These are phyloP conservation scores for Pocillopora grandis DNA, from an alignment of 92 coral and sea anemone species.

Conservation along the genomic window DNA sequence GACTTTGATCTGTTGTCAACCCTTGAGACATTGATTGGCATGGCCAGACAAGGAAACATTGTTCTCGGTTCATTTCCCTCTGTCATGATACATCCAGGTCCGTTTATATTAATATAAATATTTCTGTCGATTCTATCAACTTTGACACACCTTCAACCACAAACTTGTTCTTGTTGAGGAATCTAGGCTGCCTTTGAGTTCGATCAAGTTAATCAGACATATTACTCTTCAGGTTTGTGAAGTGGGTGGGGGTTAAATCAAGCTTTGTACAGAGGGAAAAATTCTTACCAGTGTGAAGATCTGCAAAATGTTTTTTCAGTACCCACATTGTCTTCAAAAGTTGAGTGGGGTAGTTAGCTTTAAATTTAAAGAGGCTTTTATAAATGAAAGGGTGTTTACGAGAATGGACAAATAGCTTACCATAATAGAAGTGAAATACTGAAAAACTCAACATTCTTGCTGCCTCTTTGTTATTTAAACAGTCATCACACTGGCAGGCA, in stretches of 20 bases:
- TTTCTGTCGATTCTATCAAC: neutral
- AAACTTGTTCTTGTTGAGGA: too few relatives aligned
- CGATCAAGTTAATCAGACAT: too few relatives aligned
- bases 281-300: too few relatives aligned
- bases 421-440: neutral
- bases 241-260: too few relatives aligned
- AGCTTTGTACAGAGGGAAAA: too few relatives aligned
- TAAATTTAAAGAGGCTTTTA: too few relatives aligned
- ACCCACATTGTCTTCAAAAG: too few relatives aligned
- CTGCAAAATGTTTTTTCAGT: too few relatives aligned
- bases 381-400: too few relatives aligned
- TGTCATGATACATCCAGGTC: conserved; percentile 13
- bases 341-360: too few relatives aligned
- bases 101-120: neutral
- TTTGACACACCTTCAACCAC: neutral
- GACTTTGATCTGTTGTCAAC: conserved; percentile 55
- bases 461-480: neutral
- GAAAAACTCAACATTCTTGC: neutral
- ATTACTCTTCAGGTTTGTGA: too few relatives aligned
- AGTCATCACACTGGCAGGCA: neutral
- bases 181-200: too few relatives aligned
- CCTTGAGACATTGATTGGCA: conserved; percentile 35
- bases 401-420: neutral
- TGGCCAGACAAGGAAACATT: conserved; percentile 10
- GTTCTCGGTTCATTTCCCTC: neutral